Evolutionary conservation across 2,888 invertebrate genomes (phyloP).

Genomic region (Cephus pulcher): DNA sequence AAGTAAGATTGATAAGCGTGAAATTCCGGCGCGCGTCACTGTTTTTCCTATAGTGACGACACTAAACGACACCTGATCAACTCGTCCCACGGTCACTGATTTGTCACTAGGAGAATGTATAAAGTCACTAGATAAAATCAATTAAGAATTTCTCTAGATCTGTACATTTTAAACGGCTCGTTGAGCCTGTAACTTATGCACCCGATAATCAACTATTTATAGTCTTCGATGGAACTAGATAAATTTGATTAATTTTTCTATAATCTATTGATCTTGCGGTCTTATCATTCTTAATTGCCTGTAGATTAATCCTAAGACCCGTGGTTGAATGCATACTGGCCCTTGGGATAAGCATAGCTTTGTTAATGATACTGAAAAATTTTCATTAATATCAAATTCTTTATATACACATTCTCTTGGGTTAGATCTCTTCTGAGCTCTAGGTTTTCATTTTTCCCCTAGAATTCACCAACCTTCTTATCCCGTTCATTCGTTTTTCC

Average conservation of each 20-base stretch:
- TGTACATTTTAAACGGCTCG: too few relatives aligned
- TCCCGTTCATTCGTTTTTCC: too few relatives aligned
- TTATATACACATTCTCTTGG: background rate
- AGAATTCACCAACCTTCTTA: too few relatives aligned
- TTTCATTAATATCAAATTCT: background rate
- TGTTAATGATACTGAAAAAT: background rate
- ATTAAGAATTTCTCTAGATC: background rate
- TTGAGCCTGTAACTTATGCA: too few relatives aligned
- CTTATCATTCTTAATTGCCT: too few relatives aligned
- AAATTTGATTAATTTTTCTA: too few relatives aligned
- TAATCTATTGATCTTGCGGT: too few relatives aligned
- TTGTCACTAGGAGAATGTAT: background rate
- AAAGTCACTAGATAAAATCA: background rate
- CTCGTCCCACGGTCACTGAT: background rate
- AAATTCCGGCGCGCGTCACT: conserved; percentile 18
- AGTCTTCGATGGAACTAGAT: too few relatives aligned
- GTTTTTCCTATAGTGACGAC: background rate
- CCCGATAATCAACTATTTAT: too few relatives aligned
- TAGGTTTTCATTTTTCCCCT: background rate
- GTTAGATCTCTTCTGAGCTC: background rate
- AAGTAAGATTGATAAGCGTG: conserved; percentile 49
- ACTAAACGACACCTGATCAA: background rate
- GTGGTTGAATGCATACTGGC: too few relatives aligned
- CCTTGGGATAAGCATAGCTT: background rate
- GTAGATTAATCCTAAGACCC: too few relatives aligned